phyloP scores from a whole-genome alignment of 2,797 vertebrate species.

The Capromys pilorides region DNA sequence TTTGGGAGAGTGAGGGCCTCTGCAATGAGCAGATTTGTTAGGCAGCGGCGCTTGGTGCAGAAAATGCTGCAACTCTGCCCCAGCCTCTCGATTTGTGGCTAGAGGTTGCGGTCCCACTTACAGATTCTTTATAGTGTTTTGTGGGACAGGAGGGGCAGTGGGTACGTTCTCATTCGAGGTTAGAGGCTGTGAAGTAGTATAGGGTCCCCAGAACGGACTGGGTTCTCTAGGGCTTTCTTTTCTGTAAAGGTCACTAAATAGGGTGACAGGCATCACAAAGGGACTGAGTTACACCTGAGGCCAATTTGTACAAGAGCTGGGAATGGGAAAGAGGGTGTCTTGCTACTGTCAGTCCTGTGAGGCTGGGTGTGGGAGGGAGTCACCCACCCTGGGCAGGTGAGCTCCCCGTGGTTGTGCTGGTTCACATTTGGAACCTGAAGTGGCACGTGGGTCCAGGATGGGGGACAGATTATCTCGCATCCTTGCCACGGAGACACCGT shows the following conservation, averaged over 20 bases:
- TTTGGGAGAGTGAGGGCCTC: not conserved
- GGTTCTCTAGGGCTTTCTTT: not conserved
- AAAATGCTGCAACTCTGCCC: not conserved
- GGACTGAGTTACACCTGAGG: not conserved
- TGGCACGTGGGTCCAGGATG: not conserved
- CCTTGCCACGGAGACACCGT: not conserved
- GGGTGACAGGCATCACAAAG: not conserved
- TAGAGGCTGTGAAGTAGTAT: not conserved
- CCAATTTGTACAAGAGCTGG: not conserved
- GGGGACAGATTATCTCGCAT: not conserved
- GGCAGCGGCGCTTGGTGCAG: fast-evolving
- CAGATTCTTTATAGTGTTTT: not conserved
- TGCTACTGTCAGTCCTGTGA: fast-evolving
- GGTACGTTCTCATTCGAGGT: not conserved
- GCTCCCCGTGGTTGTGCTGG: not conserved
- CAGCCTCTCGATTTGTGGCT: not conserved
- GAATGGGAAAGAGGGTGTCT: not conserved
- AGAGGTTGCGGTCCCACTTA: not conserved
- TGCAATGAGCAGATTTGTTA: not conserved
- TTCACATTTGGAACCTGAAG: not conserved
- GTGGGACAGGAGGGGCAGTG: not conserved
- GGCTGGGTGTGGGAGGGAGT: fast-evolving
- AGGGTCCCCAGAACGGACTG: not conserved
- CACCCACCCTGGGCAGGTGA: fast-evolving
- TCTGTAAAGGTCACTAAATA: not conserved